These are phyloP conservation scores for Pelobates cultripes DNA, from an alignment of 2,797 vertebrate species.

Conservation along the genomic window DNA sequence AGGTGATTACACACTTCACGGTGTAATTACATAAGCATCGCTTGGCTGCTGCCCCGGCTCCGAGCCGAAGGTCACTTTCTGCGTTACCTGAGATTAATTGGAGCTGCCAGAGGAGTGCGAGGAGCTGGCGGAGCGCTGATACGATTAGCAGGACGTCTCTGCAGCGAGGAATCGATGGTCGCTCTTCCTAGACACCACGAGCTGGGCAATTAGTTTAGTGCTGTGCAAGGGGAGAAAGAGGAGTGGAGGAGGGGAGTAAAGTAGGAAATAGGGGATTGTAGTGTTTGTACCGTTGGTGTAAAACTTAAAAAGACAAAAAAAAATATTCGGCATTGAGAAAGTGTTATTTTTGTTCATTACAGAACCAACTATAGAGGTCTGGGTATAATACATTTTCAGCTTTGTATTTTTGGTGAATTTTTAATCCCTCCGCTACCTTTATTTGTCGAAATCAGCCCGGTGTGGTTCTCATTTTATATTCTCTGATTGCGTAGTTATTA, in stretches of 20 bases:
- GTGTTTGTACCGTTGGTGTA: not conserved
- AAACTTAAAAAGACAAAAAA: too few species aligned
- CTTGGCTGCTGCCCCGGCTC: slow-evolving; percentile 86
- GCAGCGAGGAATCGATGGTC: slow-evolving; percentile 86
- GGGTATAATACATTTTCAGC: too few species aligned
- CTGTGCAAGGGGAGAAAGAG: slow-evolving; percentile 70
- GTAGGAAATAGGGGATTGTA: not conserved
- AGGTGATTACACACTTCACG: slow-evolving; percentile 98
- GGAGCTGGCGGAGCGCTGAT: slow-evolving; percentile 88
- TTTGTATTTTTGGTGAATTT: too few species aligned
- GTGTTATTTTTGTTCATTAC: too few species aligned
- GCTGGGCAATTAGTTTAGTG: slow-evolving; percentile 75
- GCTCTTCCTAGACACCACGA: slow-evolving; percentile 69
- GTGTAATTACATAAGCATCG: slow-evolving; percentile 97
- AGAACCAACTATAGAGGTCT: too few species aligned
- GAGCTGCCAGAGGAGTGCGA: slow-evolving; percentile 90
- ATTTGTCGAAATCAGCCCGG: too few species aligned
- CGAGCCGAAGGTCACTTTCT: slow-evolving; percentile 86
- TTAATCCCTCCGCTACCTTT: too few species aligned
- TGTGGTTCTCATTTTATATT: too few species aligned
- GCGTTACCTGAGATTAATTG: slow-evolving; percentile 94
- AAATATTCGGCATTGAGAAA: too few species aligned
- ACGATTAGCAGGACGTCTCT: slow-evolving; percentile 97
- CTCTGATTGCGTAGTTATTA: too few species aligned
- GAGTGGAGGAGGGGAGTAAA: slow-evolving; percentile 30